phyloP scores from a whole-genome alignment of 2,888 invertebrate genomes.

The Nymphalis urticae region DNA sequence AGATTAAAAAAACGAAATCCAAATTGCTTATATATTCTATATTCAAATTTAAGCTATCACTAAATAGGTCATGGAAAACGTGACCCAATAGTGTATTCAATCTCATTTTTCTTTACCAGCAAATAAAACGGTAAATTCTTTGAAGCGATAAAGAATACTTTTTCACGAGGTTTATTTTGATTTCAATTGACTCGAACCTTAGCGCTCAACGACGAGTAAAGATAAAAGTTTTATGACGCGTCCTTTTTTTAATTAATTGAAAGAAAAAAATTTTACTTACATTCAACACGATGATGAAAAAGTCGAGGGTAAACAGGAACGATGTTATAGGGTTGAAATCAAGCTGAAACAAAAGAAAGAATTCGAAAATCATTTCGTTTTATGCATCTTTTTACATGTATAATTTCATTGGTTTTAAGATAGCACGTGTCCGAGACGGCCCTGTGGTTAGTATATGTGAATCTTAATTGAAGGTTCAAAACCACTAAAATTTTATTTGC shows the following conservation, averaged over 20 bases:
- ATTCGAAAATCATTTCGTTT: too few relatives aligned
- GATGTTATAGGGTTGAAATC: conserved; percentile 88
- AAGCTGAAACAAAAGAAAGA: conserved; percentile 76
- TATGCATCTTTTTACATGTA: too few relatives aligned
- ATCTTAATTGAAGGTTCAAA: too few relatives aligned
- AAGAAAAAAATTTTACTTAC: conserved; percentile 81
- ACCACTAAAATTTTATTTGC: too few relatives aligned
- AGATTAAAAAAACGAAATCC: too few relatives aligned
- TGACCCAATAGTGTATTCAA: too few relatives aligned
- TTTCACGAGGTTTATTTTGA: conserved; percentile 3
- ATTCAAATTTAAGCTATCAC: too few relatives aligned
- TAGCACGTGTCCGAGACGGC: too few relatives aligned
- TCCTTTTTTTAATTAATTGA: conserved; percentile 2
- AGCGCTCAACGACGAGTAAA: background rate
- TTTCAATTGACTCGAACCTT: background rate
- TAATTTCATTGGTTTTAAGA: too few relatives aligned
- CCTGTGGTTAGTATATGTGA: too few relatives aligned
- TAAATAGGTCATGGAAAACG: too few relatives aligned
- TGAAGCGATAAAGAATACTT: background rate
- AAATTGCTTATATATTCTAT: too few relatives aligned
- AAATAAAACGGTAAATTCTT: background rate
- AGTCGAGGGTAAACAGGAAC: conserved; percentile 88
- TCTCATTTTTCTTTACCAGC: background rate
- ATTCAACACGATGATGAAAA: conserved; percentile 88
- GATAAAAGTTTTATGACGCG: conserved; percentile 7